Evolutionary conservation across 2,888 invertebrate species (phyloP).

Genomic region (Stenurella melanura): DNA sequence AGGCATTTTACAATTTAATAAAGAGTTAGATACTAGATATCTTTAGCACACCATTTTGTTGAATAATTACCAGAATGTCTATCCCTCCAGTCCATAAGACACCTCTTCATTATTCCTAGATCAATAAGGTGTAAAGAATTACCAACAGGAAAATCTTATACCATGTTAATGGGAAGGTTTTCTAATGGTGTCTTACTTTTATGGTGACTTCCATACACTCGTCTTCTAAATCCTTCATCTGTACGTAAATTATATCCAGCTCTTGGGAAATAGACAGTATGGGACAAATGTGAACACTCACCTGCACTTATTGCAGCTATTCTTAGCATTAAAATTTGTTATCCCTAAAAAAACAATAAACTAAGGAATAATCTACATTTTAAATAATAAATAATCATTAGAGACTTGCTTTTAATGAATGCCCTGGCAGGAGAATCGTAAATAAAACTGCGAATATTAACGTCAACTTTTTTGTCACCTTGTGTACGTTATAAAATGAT

Average conservation of each 20-base stretch:
- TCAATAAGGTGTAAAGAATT: conserved; percentile 59
- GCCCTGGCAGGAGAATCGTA: conserved; percentile 14
- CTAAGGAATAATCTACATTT: conserved; percentile 11
- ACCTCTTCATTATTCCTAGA: conserved; percentile 18
- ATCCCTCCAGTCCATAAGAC: conserved; percentile 4
- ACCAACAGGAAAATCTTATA: conserved; percentile 58
- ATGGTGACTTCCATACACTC: conserved; percentile 51
- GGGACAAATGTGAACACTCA: too few species aligned
- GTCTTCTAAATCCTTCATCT: conserved; percentile 51
- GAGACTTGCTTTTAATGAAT: conserved; percentile 40
- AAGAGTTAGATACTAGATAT: conserved; percentile 12
- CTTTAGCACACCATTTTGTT: conserved; percentile 22
- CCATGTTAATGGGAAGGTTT: conserved; percentile 56
- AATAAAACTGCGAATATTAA: conserved; percentile 8
- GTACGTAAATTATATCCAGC: conserved; percentile 43
- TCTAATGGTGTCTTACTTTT: conserved; percentile 49
- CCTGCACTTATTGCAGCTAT: too few species aligned
- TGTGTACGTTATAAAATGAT: too few species aligned
- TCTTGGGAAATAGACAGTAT: too few species aligned
- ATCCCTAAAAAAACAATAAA: too few species aligned
- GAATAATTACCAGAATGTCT: conserved; percentile 15
- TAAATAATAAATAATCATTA: conserved; percentile 48
- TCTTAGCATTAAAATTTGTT: too few species aligned
- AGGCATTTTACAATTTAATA: too few species aligned
- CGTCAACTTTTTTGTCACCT: background rate